Base-by-base conservation (phyloP, 2,797 vertebrate species). In the Pempheris klunzingeri region DNA sequence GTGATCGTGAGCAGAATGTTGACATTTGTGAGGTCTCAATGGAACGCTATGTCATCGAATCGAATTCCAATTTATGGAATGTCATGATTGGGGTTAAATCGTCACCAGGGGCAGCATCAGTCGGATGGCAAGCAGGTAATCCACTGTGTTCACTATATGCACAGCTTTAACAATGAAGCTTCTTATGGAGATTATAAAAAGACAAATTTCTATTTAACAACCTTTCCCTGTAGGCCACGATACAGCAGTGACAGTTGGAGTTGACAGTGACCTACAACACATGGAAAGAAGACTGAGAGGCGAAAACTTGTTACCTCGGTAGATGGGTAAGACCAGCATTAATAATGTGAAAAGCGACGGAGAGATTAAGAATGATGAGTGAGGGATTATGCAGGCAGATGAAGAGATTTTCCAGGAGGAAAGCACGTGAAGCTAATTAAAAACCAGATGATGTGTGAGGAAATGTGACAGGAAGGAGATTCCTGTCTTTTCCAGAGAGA, bases 341-440 rank as follows among this genome's bases (percentile, higher is more conserved):
- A 53, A 82, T 81, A 68, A 61, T 60, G n/a, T 49, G 73, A 70
- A 47, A 44, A 62, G 52, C 30, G 44, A 70, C 53, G 7, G 10
- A 69, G 67, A 77, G 75, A 81, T 84, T 50, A 78, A 26, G 71
- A 69, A 22, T 62, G 68, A 77, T 4, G 20, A 66, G 50, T 9
- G 32, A 34, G 52, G 53, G 44, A 74, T 50, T 26, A 76, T 68
- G 46, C 55, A 62, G 66, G 74, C 85, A 84, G 88, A 88, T 87
- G 88, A 86, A 74, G 69, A 60, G 73, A 82, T 87, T 83, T 83
- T 87, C 66, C 39, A 67, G 38, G 24, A 50, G 68, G 39, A 77
- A 85, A 83, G 55, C 61, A 74, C 11, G 3, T 30, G 26, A 84
- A 77, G 76, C 78, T 86, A 82, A 85, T 86, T 85, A 83, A 80